Conservation (phyloP, 2,797 vertebrate genomes). For the Vultur gryphus region DNA sequence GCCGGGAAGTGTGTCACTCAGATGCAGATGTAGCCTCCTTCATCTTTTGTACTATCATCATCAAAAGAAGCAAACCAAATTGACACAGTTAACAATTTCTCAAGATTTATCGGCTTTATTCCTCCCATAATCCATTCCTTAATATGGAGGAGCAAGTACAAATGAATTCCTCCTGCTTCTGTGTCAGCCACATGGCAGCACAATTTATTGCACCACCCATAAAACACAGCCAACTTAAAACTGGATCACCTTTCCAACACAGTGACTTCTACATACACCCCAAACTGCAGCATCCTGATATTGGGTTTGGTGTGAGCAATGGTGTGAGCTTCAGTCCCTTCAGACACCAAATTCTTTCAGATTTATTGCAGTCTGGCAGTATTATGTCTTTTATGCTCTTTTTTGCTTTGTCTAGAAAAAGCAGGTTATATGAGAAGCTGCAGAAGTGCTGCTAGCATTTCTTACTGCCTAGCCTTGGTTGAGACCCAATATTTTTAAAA, state of each 20-base stretch:
- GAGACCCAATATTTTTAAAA: background rate
- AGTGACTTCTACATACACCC: background rate
- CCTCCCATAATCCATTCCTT: background rate
- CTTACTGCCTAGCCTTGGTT: background rate
- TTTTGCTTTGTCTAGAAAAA: background rate
- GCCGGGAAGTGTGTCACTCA: background rate
- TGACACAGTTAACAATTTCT: background rate
- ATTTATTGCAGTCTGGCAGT: background rate
- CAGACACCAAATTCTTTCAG: background rate
- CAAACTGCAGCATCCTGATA: background rate
- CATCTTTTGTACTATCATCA: background rate
- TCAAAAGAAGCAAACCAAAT: background rate
- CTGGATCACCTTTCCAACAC: background rate
- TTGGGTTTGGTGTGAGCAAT: background rate
- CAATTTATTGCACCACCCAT: background rate
- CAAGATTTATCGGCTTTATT: background rate
- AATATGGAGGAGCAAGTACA: background rate
- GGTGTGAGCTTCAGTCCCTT: background rate
- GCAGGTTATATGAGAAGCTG: background rate
- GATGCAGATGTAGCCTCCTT: background rate
- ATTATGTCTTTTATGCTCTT: background rate
- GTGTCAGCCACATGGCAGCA: background rate
- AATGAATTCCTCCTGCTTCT: background rate
- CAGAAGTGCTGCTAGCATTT: background rate
- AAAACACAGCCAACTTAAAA: background rate